Evolutionary conservation across 2,797 vertebrate species (phyloP).

Genomic region (Adelosebastes latens): DNA sequence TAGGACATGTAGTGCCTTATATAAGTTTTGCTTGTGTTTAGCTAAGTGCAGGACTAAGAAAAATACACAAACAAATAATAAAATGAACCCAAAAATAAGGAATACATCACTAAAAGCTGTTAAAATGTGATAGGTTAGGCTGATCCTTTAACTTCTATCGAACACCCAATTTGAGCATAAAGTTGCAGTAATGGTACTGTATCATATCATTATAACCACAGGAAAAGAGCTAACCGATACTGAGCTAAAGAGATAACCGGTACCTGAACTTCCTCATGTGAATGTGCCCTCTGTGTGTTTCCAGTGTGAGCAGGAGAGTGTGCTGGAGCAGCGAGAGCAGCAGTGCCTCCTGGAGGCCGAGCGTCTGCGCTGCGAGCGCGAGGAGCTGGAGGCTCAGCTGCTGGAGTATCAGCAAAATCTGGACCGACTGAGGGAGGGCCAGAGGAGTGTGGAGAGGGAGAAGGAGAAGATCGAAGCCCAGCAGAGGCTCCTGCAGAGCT

Average conservation of each 20-base stretch:
- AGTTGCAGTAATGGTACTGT: neutral
- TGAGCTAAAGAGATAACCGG: neutral
- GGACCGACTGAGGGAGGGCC: conserved; percentile 75
- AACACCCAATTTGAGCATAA: neutral
- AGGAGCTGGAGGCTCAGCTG: conserved; percentile 83
- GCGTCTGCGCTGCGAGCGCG: conserved; percentile 76
- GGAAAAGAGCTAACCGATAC: neutral
- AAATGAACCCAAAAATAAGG: neutral
- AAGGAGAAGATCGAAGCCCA: conserved; percentile 73
- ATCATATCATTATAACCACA: neutral
- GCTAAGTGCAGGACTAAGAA: neutral
- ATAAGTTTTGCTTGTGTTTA: neutral
- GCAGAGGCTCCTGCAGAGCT: conserved; percentile 79
- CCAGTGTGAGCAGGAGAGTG: conserved; percentile 72
- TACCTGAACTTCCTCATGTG: neutral
- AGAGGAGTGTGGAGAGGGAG: conserved; percentile 76
- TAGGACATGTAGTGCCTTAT: too few relatives aligned
- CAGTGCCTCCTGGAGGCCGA: conserved; percentile 81
- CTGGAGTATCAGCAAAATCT: conserved; percentile 88
- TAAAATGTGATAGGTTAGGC: neutral
- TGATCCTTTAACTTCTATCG: neutral
- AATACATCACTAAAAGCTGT: neutral
- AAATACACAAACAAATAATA: neutral
- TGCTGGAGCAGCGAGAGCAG: conserved; percentile 81
- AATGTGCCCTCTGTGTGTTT: neutral